Evolutionary conservation across 2,888 invertebrate genomes (phyloP), one percentile per base, ranked within the genome.

Genomic region (Andricus curvator): DNA sequence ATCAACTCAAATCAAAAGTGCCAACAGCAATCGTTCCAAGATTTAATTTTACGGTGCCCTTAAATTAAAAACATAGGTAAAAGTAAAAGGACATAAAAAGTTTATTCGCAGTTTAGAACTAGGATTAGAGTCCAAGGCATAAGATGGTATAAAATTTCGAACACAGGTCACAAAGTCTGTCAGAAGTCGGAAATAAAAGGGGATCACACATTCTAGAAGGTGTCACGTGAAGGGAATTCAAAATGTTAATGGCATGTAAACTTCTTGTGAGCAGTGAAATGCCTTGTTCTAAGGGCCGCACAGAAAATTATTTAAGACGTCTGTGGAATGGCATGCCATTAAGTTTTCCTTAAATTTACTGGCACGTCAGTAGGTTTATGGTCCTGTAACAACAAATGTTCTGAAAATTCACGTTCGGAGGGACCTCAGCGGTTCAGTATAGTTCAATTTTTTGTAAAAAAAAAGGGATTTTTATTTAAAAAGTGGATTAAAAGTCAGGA

Each of bases 231-330:
- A 51, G 74, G 33, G 56, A 74, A 74, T 74, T 74, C 51, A 74
- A 74, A 74, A 74, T 74, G 74, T 74, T 74, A 74, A 56, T 56
- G 51, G 74, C 56, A 33, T 74, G 56, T 74, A 56, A 74, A 74
- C 29, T 74, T 74, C 56, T 70, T 56, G 74, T 56, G 51, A 70
- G 74, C 25, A 74, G 29, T 56, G 33, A 37, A 74, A 74, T 74
- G 56, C 33, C 56, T 56, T 56, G 51, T 48, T 48, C 51, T 48
- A 48, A 20, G 48, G 25, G 60, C 17, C 15, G 4, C 48, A 5
- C 17, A 48, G 48, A 48, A 48, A 17, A 17, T 48, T 48, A 17
- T 48, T 4, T 17, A 48, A 48, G 17, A 48, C 48, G 48, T 48
- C 48, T 48, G 4, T 17, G 17, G 11, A 48, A 48, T 48, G 48